A percentile compares a stretch with the other conserved stretches of the same genome.
These are phyloP conservation scores for Pomatorhinus ruficollis DNA, from an alignment of 2,113 vertebrate genomes.

Conservation along the genomic window DNA sequence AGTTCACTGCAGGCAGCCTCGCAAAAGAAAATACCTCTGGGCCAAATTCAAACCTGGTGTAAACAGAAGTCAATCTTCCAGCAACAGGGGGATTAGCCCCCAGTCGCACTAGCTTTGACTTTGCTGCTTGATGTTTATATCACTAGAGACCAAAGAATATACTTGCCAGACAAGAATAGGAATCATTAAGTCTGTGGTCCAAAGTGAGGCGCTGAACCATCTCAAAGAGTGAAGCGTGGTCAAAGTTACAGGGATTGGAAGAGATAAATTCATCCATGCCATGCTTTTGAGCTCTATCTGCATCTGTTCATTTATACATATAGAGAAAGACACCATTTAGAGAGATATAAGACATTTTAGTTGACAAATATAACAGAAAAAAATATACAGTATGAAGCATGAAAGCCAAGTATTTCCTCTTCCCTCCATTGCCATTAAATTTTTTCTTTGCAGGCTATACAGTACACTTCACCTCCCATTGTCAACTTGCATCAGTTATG, in stretches of 20 bases:
- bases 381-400: slow-evolving; percentile 75
- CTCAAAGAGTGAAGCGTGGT: slow-evolving; percentile 97
- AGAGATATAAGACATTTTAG: slow-evolving; percentile 80
- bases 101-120: slow-evolving; percentile 57
- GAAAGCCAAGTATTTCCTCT: slow-evolving; percentile 58
- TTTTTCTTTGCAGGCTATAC: slow-evolving; percentile 60
- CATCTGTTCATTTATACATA: slow-evolving; percentile 97
- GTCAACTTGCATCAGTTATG: slow-evolving; percentile 96
- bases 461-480: slow-evolving; percentile 83
- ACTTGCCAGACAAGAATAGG: slow-evolving; percentile 98
- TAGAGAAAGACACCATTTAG: slow-evolving; percentile 89
- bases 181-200: slow-evolving; percentile 99
- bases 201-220: slow-evolving; percentile 96
- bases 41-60: slow-evolving; percentile 61
- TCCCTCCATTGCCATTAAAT: slow-evolving; percentile 56
- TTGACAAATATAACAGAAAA: slow-evolving; percentile 75
- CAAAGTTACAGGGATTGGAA: slow-evolving; percentile 98
- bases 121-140: slow-evolving; percentile 69
- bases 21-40: slow-evolving; percentile 35
- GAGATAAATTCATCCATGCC: slow-evolving; percentile 99
- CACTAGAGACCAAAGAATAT: slow-evolving; percentile 80
- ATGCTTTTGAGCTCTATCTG: slow-evolving; percentile 99
- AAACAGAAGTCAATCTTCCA: slow-evolving; percentile 50
- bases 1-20: slow-evolving; percentile 45
- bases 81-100: slow-evolving; percentile 47